phyloP scores from a whole-genome alignment of 2,888 invertebrate genomes.

The Leptopilina myrica region DNA sequence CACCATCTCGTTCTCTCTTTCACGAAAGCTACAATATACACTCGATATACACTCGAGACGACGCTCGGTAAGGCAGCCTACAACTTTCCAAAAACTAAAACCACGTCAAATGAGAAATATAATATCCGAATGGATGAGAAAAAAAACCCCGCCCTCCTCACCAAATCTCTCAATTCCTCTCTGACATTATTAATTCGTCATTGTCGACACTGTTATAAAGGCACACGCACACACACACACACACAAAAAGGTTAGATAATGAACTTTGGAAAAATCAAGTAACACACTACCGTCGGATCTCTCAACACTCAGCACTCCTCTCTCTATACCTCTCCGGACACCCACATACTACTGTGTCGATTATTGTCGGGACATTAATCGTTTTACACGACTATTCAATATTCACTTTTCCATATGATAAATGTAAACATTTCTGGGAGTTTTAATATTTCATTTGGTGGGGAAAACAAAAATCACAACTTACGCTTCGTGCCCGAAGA shows the following conservation, averaged over 20 bases:
- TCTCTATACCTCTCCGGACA: neutral
- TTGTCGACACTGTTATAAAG: neutral
- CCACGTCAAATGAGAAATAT: constrained; percentile 30
- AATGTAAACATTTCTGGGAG: constrained; percentile 43
- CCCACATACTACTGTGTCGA: neutral
- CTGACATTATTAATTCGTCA: constrained; percentile 20
- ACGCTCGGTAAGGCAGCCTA: constrained; percentile 28
- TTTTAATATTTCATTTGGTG: neutral
- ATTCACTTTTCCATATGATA: constrained; percentile 29
- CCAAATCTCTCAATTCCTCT: neutral
- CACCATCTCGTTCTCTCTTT: constrained; percentile 39
- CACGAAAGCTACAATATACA: neutral
- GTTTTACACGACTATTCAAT: neutral
- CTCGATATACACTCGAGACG: neutral
- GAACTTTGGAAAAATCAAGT: constrained; percentile 51
- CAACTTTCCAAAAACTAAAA: constrained; percentile 37
- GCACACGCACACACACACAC: neutral
- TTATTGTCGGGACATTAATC: neutral
- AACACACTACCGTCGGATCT: constrained; percentile 37
- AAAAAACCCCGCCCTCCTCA: constrained; percentile 30
- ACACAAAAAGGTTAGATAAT: constrained; percentile 43
- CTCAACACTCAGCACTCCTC: neutral
- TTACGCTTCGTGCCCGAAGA: constrained; percentile 74
- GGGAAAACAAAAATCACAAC: constrained; percentile 55
- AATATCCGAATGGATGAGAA: neutral